Percentiles rank a stretch among this genome's conserved stretches.
Evolutionary conservation across 2,113 vertebrate genomes (phyloP).

Genomic region (Indicator indicator): DNA sequence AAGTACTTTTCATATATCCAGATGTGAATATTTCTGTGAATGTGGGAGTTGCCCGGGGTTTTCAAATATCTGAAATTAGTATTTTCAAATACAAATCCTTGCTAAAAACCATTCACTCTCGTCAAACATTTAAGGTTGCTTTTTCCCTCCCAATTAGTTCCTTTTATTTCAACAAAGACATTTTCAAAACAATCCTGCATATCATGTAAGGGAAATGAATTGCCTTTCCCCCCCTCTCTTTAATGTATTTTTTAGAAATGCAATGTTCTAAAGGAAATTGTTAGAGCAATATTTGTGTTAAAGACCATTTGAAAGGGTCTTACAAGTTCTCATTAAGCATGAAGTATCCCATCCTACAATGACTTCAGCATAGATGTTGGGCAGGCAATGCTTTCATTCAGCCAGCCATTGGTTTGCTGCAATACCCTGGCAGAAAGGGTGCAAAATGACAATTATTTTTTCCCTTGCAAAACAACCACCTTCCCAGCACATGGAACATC

Average conservation of each 20-base stretch:
- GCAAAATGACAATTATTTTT: conserved; percentile 33
- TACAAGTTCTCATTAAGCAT: neutral
- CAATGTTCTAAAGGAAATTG: neutral
- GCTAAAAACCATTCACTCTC: neutral
- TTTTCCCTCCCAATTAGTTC: neutral
- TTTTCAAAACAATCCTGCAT: neutral
- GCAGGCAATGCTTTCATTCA: neutral
- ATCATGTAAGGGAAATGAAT: neutral
- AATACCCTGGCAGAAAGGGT: neutral
- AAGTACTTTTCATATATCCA: neutral
- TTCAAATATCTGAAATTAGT: neutral
- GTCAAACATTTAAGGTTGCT: neutral
- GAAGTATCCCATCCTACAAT: neutral
- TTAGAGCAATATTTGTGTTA: neutral
- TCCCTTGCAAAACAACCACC: conserved; percentile 25
- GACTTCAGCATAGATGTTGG: neutral
- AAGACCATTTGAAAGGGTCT: neutral
- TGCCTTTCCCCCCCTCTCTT: neutral
- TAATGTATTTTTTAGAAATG: neutral
- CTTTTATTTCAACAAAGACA: neutral
- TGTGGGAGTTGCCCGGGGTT: neutral
- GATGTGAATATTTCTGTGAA: neutral
- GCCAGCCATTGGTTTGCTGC: neutral
- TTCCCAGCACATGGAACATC: conserved; percentile 50
- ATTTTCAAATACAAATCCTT: neutral